A percentile compares a stretch with the other conserved stretches of the same genome.
phyloP scores from a whole-genome alignment of 2,113 vertebrate species.

The Bothrops jararaca region DNA sequence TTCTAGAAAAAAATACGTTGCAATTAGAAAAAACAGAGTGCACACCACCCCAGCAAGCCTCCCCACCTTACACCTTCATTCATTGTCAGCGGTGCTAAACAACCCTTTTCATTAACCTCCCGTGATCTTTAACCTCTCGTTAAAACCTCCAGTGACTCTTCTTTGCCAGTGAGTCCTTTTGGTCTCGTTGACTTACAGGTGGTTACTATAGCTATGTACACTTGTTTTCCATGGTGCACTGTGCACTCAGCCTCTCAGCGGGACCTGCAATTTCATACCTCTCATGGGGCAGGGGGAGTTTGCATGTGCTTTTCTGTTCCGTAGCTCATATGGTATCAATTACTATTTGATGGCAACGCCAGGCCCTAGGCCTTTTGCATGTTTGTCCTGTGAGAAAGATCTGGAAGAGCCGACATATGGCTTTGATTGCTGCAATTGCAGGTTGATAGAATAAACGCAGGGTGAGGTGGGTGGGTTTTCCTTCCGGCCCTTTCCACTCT shows the following conservation, averaged over 20 bases:
- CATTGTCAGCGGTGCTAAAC: slow-evolving; percentile 24
- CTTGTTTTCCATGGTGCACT: slow-evolving; percentile 85
- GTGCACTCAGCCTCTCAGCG: slow-evolving; percentile 83
- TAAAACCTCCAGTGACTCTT: slow-evolving; percentile 29
- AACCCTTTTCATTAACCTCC: slow-evolving; percentile 51
- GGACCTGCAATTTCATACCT: slow-evolving; percentile 74
- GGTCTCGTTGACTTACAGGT: slow-evolving; percentile 79
- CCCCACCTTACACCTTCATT: slow-evolving; percentile 59
- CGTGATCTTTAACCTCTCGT: slow-evolving; percentile 52
- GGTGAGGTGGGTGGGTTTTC: slow-evolving; percentile 92
- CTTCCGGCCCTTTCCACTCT: slow-evolving; percentile 81
- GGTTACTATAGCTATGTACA: slow-evolving; percentile 73
- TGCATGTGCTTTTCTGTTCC: slow-evolving; percentile 61
- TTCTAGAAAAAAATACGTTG: neutral
- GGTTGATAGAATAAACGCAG: slow-evolving; percentile 90
- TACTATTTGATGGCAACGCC: slow-evolving; percentile 82
- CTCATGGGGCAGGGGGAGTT: slow-evolving; percentile 60
- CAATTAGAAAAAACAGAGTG: neutral
- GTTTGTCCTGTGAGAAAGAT: slow-evolving; percentile 82
- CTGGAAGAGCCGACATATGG: slow-evolving; percentile 85
- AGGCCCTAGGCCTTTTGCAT: slow-evolving; percentile 75
- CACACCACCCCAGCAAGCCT: neutral
- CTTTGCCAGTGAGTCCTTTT: slow-evolving; percentile 31
- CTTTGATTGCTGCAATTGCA: slow-evolving; percentile 87
- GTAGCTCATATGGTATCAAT: slow-evolving; percentile 88